Evolutionary conservation across 2,888 invertebrate genomes (phyloP).

Genomic region (Esperia sulphurella): DNA sequence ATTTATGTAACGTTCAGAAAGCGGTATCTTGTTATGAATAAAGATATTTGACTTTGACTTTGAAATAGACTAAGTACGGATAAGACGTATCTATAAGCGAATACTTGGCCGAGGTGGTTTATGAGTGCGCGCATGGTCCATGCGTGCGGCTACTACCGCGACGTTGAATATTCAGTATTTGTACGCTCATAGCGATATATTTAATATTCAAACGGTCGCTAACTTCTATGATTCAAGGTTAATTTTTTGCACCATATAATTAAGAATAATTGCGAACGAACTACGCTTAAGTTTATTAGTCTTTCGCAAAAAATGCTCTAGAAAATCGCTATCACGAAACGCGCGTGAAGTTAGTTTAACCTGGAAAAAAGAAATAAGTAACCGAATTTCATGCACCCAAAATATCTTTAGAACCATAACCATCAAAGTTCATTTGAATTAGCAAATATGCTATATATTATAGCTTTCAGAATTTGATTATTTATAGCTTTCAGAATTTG

Average conservation of each 20-base stretch:
- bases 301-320: slow-evolving; percentile 1
- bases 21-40: too few species aligned
- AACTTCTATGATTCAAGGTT: slow-evolving; percentile 63
- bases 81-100: too few species aligned
- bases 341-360: neutral
- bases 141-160: slow-evolving; percentile 53
- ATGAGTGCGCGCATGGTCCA: slow-evolving; percentile 9
- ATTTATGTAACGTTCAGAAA: too few species aligned
- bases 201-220: slow-evolving; percentile 65
- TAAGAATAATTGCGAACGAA: slow-evolving; percentile 43
- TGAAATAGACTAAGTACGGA: too few species aligned
- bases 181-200: slow-evolving; percentile 50
- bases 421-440: too few species aligned
- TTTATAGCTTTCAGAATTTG: too few species aligned
- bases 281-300: neutral
- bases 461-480: too few species aligned
- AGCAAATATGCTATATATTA: too few species aligned
- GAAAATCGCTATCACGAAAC: neutral
- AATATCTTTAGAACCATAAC: too few species aligned
- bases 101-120: neutral
- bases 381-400: too few species aligned
- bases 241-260: slow-evolving; percentile 52
- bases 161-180: slow-evolving; percentile 66
- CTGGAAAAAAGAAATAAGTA: too few species aligned
- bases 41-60: too few species aligned